Conservation (phyloP, 2,888 invertebrate genomes). For the Dicyrtomina minuta region DNA sequence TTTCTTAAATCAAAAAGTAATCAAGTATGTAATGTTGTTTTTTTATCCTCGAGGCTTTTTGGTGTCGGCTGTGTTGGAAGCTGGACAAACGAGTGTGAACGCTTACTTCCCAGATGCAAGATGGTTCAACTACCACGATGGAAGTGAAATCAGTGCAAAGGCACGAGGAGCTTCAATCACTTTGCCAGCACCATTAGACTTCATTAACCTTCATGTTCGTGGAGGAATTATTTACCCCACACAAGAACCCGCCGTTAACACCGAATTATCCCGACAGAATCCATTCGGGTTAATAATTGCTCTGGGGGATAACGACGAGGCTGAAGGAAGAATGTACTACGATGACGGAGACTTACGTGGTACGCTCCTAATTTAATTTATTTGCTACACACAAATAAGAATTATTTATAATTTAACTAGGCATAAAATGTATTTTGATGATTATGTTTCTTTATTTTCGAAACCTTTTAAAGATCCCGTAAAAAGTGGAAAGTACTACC, state of each 20-base stretch:
- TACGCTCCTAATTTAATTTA: not conserved
- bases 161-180: slow-evolving; percentile 59
- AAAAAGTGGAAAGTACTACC: slow-evolving; percentile 43
- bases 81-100: slow-evolving; percentile 56
- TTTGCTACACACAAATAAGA: not conserved
- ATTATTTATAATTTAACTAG: not conserved
- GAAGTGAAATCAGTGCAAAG: slow-evolving; percentile 49
- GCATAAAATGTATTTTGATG: not conserved
- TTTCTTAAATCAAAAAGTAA: not conserved
- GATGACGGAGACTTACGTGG: slow-evolving; percentile 68
- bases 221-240: slow-evolving; percentile 72
- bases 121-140: slow-evolving; percentile 67
- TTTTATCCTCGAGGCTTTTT: slow-evolving; percentile 56
- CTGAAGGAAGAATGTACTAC: slow-evolving; percentile 71
- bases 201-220: slow-evolving; percentile 66
- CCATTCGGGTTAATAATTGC: slow-evolving; percentile 68
- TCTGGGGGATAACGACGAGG: slow-evolving; percentile 60
- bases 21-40: not conserved
- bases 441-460: not conserved
- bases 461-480: slow-evolving; percentile 42
- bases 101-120: slow-evolving; percentile 67
- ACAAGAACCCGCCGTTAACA: slow-evolving; percentile 67
- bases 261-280: slow-evolving; percentile 62
- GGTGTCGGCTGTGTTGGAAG: slow-evolving; percentile 70
- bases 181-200: slow-evolving; percentile 65